Evolutionary conservation across 2,888 invertebrate genomes (phyloP), one percentile per base, ranked within the genome.

Genomic region (Xylota sylvarum): DNA sequence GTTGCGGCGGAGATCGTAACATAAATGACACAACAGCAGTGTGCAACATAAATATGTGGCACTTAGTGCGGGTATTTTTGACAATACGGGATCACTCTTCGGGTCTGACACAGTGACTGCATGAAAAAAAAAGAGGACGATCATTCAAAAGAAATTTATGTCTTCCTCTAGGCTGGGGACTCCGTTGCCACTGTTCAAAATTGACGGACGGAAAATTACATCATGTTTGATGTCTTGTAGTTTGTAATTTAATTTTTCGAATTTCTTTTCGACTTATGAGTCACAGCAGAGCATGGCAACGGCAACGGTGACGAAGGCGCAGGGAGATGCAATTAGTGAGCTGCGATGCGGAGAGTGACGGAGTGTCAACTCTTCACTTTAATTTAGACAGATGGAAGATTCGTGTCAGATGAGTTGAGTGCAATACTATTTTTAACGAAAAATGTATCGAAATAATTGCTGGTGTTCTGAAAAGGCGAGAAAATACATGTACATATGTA

Each of bases 1-100:
- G 48, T 58, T 35, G 73, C 43, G 73, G 43, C 46, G 9, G 77
- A 56, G 50, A 64, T 58, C 65, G 73, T 58, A 73, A 79, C 73
- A 80, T 65, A 65, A 79, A 50, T 73, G 80, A 80, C 80, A 80
- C 80, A 73, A 80, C 72, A 82, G 50, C 82, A 82, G 82, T 82
- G 86, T 78, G 78, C 62, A 86, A 86, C 86, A 86, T 78, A 73
- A 86, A 86, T 82, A 82, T 86, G 77, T 86, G 82, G 73, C 77
- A 82, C 86, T 78, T 73, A 82, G 77, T 82, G 86, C 82, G 86
- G 82, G 86, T 86, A 77, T 86, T 78, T 82, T 86, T 86, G 86
- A 86, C 86, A 86, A 82, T 86, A 82, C 86, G 86, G 77, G 86
- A 86, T 86, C 81, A 82, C 65, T 86, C 76, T 55, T 72, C 50